Conservation (phyloP, 2,888 invertebrate genomes). For the Aquatica leii region DNA sequence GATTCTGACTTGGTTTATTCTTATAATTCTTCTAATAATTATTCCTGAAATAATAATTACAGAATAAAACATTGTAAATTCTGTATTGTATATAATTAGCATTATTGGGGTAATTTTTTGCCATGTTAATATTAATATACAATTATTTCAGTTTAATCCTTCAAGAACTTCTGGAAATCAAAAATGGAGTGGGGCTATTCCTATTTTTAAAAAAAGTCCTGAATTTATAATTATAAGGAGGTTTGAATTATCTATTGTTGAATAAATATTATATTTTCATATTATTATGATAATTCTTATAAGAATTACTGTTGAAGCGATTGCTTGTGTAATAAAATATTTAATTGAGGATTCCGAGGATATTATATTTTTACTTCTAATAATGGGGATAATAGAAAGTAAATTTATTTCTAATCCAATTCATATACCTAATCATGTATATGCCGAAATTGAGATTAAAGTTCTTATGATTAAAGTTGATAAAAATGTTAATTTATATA, state of each 20-base stretch:
- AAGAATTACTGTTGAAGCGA: conserved; percentile 66
- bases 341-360: conserved; percentile 67
- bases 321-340: conserved; percentile 68
- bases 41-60: conserved; percentile 61
- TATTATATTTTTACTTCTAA: conserved; percentile 62
- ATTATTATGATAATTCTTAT: conserved; percentile 61
- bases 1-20: conserved; percentile 57
- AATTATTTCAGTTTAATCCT: conserved; percentile 67
- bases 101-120: conserved; percentile 72
- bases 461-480: conserved; percentile 61
- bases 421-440: conserved; percentile 64
- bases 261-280: conserved; percentile 41
- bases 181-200: conserved; percentile 67
- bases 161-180: conserved; percentile 69
- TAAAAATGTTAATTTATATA: conserved; percentile 65
- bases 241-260: conserved; percentile 18
- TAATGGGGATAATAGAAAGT: conserved; percentile 68
- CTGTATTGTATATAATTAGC: conserved; percentile 60
- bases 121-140: conserved; percentile 67
- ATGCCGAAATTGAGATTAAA: conserved; percentile 63
- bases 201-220: conserved; percentile 65
- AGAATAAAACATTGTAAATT: conserved; percentile 55
- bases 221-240: conserved; percentile 45
- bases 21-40: conserved; percentile 63
- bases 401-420: conserved; percentile 72